These are phyloP conservation scores for Eleginops maclovinus DNA, from an alignment of 2,113 vertebrate species.

Conservation along the genomic window DNA sequence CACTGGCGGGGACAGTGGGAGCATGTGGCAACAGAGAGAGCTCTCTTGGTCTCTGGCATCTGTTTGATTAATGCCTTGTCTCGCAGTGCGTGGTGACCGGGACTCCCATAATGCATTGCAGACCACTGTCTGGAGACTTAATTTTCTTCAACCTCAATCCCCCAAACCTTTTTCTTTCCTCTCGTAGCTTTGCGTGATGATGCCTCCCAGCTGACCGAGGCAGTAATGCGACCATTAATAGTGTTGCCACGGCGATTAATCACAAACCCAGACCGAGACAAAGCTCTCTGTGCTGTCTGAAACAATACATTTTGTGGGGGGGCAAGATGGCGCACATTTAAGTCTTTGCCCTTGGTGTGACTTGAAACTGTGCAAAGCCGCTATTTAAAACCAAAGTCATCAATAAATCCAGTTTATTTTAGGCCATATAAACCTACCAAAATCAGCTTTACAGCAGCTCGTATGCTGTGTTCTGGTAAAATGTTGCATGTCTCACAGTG, in stretches of 20 bases:
- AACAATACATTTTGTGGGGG: slow-evolving; percentile 34
- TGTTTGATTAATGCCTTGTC: slow-evolving; percentile 79
- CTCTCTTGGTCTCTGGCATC: slow-evolving; percentile 64
- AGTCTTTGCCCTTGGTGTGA: slow-evolving; percentile 44
- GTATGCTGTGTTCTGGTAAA: not conserved
- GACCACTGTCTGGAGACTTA: slow-evolving; percentile 73
- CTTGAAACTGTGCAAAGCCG: slow-evolving; percentile 15
- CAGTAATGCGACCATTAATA: slow-evolving; percentile 70
- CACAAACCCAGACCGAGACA: slow-evolving; percentile 49
- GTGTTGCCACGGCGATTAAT: slow-evolving; percentile 73
- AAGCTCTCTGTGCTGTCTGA: slow-evolving; percentile 36
- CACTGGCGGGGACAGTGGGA: slow-evolving; percentile 48
- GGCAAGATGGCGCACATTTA: not conserved
- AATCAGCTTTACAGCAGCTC: not conserved
- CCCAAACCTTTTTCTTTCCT: slow-evolving; percentile 44
- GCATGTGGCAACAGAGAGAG: slow-evolving; percentile 60
- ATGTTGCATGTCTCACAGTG: slow-evolving; percentile 7
- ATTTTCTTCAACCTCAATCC: slow-evolving; percentile 70
- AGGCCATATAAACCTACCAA: not conserved
- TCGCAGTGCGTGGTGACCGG: slow-evolving; percentile 49
- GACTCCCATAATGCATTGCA: slow-evolving; percentile 76
- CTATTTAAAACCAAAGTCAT: slow-evolving; percentile 24
- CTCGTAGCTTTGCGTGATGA: slow-evolving; percentile 51
- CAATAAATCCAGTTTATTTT: slow-evolving; percentile 6
- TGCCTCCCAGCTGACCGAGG: slow-evolving; percentile 64